Base-by-base conservation (phyloP, 1,140 invertebrate species). In the Oryzaephilus surinamensis region DNA sequence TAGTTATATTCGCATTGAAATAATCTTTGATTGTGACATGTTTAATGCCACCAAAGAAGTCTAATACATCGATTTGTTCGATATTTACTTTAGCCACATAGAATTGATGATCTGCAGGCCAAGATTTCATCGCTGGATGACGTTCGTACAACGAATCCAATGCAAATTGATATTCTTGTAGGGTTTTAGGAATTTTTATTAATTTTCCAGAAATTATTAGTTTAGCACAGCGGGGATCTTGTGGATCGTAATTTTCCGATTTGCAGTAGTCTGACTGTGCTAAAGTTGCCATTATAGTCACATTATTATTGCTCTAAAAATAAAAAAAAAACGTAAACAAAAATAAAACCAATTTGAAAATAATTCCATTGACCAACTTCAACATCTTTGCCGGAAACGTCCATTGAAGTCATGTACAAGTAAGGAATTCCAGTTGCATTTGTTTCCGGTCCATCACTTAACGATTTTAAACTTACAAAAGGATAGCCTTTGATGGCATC, bases 171-270 rank as follows among this genome's bases (percentile, higher is more conserved):
- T 73, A 76, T 59, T 81, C 80, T 0, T 60, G 47, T 19, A 68
- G 68, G 14, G 56, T 52, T 23, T 70, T 67, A 44, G 70, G 59
- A 10, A 86, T 81, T 67, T 70, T 68, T 35, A 71, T 63, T 40
- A 85, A 74, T 55, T 70, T 71, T 23, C 84, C 84, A 15, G 74
- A 73, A 1, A 89, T 64, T 47, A 84, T 77, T 0, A 81, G 65
- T 34, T 80, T 71, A 1, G 81, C 76, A 69, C 85, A 89, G 8
- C 80, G 68, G 1, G 85, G 84, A 62, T 87, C 83, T 69, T 87
- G 81, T 1, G 84, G 78, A 60, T 88, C 84, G 39, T 69, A 76
- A 30, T 69, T 57, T 31, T 76, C 62, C 1, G 62, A 59, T 29
- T 66, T 60, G 50, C 84, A 88, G 46, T 76, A 83, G 32, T 71